Evolutionary conservation across 1,140 invertebrate species (phyloP), one percentile per base, ranked within the genome.

Genomic region (Dendroctonus valens): DNA sequence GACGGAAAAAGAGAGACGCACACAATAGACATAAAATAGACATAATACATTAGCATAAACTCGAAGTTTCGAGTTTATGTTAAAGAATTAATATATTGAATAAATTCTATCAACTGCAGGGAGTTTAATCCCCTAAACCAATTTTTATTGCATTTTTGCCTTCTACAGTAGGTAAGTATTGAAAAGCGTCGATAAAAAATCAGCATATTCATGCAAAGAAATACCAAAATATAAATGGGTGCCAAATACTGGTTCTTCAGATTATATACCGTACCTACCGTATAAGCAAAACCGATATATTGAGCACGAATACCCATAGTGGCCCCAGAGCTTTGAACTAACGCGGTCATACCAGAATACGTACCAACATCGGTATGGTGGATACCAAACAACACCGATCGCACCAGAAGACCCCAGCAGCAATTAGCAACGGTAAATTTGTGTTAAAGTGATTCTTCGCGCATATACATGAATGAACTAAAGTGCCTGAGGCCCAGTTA

Each of bases 401-500:
- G 57, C 64, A 60, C 48, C 59, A 67, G 53, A 65, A 60, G 64
- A 67, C 62, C 54, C 68, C 46, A 69, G 59, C 54, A 63, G 54
- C 54, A 67, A 72, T 64, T 64, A 64, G 46, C 67, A 75, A 75
- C 75, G 75, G 75, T 76, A 76, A 72, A 75, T 76, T 76, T 69
- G 70, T 65, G 69, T 68, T 62, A 57, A 69, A 73, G 70, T 70
- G 69, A 72, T 71, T 72, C 73, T 70, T 67, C 58, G 65, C 66
- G 66, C 66, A 59, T 63, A 62, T 63, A 68, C 60, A 68, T 68
- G 58, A 68, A 68, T 68, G 66, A 68, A 68, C 41, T 39, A 46
- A 59, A 68, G 53, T 68, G 66, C 66, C 66, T 50, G 14, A 68
- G 66, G 66, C 66, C 41, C 63, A 61, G 57, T 50, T 62, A 70